Base-by-base conservation (phyloP, 2,888 invertebrate species). In the Brassicogethes aeneus region DNA sequence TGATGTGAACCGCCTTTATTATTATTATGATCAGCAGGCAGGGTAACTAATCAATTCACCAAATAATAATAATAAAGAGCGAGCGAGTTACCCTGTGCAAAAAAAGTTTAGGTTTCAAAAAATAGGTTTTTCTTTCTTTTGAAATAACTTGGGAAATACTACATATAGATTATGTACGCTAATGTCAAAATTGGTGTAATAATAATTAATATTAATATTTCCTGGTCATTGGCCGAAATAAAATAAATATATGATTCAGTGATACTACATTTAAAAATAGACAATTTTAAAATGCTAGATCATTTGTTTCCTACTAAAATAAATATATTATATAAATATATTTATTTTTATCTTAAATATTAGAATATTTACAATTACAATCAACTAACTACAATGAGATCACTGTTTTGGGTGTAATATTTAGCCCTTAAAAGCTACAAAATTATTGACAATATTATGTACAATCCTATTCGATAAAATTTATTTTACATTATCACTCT, bases 361-460 rank as follows among this genome's bases (percentile, higher is more conserved):
- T 47, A 37, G n/a, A n/a, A n/a, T 53, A 56, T 55, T 33, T 54
- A 56, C 52, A 42, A 17, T 32, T 45, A 42, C 35, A 54, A 47
- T 49, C 41, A 54, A 53, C 48, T 57, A 57, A 56, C 46, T 54
- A 55, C 41, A 47, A 59, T 63, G 62, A 64, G 62, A 64, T 64
- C 62, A 62, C 57, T 55, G 55, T 56, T 52, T 50, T 44, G 48
- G 48, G 50, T 46, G n/a, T n/a, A n/a, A n/a, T n/a, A n/a, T n/a
- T n/a, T 47, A 23, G 43, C 45, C 50, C 23, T 23, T 23, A 23
- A 39, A 47, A 46, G 42, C 45, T 44, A 49, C 46, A 46, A 45
- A 32, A 32, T 12, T 48, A 52, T 50, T 45, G 46, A 50, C 48
- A 45, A 47, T 45, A 43, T 41, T 51, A 52, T 48, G 33, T 48